Conservation (phyloP, 2,797 vertebrate genomes). For the Sparidentex hasta region DNA sequence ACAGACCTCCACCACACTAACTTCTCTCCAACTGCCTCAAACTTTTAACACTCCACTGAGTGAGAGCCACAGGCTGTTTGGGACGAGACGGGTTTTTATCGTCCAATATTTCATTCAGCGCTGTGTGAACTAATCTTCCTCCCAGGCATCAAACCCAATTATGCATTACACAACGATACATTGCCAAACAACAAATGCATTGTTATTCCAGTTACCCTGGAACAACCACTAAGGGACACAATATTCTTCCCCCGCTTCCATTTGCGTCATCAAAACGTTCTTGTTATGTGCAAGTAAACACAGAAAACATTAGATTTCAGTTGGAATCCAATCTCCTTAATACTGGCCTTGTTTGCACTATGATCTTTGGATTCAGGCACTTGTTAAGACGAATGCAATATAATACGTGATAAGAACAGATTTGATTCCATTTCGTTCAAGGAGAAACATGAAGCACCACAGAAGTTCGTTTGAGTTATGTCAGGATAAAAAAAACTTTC, state of each 20-base stretch:
- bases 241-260: neutral
- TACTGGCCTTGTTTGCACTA: neutral
- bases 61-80: slow-evolving; percentile 34
- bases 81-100: neutral
- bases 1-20: neutral
- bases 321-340: neutral
- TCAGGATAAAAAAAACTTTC: neutral
- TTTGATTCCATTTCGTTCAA: neutral
- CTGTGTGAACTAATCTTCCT: slow-evolving; percentile 49
- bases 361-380: neutral
- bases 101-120: slow-evolving; percentile 34
- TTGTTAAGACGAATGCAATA: neutral
- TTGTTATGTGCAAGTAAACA: slow-evolving; percentile 3
- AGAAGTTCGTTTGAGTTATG: neutral
- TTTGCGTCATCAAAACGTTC: neutral
- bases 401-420: neutral
- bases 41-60: neutral
- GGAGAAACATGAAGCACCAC: neutral
- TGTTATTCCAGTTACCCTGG: slow-evolving; percentile 25
- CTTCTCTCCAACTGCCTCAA: neutral
- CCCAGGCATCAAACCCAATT: slow-evolving; percentile 51
- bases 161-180: slow-evolving; percentile 51
- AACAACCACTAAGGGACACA: slow-evolving; percentile 13
- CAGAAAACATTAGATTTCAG: neutral
- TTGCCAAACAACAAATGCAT: slow-evolving; percentile 35